Percentiles rank a stretch among this genome's conserved stretches.
These are phyloP conservation scores for Amiota minor DNA, from an alignment of 2,888 invertebrate genomes.

Conservation along the genomic window DNA sequence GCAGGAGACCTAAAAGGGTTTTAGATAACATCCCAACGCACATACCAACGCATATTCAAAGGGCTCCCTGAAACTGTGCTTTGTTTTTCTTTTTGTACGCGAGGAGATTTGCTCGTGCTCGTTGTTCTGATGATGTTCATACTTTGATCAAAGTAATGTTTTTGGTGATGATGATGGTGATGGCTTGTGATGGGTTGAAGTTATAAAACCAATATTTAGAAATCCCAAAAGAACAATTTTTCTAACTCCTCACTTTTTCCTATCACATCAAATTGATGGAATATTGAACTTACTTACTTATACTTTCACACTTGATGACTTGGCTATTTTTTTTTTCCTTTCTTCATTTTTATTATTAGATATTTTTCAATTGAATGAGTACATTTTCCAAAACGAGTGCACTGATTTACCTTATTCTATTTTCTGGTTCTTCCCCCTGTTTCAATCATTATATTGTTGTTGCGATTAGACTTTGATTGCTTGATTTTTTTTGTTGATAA, in stretches of 20 bases:
- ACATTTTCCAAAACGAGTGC: conserved; percentile 9
- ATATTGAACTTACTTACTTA: too few species aligned
- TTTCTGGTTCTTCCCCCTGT: too few species aligned
- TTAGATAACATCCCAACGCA: not conserved
- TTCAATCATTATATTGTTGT: not conserved
- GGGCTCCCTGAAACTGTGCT: not conserved
- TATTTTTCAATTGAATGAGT: conserved; percentile 14
- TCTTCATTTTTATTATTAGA: not conserved
- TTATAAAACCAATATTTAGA: not conserved
- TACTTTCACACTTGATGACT: conserved; percentile 3
- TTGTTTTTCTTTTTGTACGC: too few species aligned
- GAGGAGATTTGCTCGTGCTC: not conserved
- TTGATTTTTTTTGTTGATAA: not conserved
- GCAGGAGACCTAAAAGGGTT: too few species aligned
- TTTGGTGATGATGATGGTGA: not conserved
- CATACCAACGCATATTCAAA: not conserved
- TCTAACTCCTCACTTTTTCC: too few species aligned
- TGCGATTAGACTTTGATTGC: not conserved
- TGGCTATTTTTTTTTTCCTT: not conserved
- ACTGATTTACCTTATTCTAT: not conserved
- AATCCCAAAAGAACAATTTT: too few species aligned
- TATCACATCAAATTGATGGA: too few species aligned
- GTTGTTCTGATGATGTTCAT: not conserved
- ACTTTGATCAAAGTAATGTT: not conserved
- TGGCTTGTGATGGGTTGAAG: not conserved